Evolutionary conservation across 1,140 invertebrate species (phyloP), one percentile per base, ranked within the genome.

Genomic region (Geopemphigus sp.): DNA sequence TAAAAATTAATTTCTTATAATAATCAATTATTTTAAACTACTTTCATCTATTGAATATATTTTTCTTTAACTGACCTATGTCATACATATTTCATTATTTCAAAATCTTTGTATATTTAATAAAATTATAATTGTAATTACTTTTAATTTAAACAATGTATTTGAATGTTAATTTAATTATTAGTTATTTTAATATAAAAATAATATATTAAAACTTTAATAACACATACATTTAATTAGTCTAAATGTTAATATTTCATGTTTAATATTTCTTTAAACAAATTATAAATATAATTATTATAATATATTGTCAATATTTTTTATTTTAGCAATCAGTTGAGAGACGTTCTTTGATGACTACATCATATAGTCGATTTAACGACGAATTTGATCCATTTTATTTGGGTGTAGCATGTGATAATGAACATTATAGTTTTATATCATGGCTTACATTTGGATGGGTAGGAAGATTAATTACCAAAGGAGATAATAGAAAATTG

Each of bases 361-460:
- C 85, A 82, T 86, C 84, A 29, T 91, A 91, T 83, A 86, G 87
- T 80, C 86, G 88, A 73, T 90, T 91, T 81, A 83, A 85, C n/a
- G 88, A 89, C 81, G 90, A 92, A 83, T 88, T 90, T 56, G 91
- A 93, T 83, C 89, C 90, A 10, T 87, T 86, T 59, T 89, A 93
- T 82, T 86, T 95, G 73, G 92, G 93, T 0, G 90, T 91, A 64
- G 95, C 94, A 12, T 92, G 95, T 89, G 74, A 78, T 50, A 47
- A 78, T 78, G 92, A 95, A 85, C 88, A 90, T 81, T 86, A 87
- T 15, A 89, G 89, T 45, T 88, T 88, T 83, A 83, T 91, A 3
- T 95, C 94, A 0, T 91, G 90, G 83, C 86, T 98, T 10, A 86
- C 92, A 19, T 97, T 98, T 84, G 87, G 90, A 81, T 98, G 96